Evolutionary conservation across 2,888 invertebrate genomes (phyloP).

Genomic region (Tuta absoluta): DNA sequence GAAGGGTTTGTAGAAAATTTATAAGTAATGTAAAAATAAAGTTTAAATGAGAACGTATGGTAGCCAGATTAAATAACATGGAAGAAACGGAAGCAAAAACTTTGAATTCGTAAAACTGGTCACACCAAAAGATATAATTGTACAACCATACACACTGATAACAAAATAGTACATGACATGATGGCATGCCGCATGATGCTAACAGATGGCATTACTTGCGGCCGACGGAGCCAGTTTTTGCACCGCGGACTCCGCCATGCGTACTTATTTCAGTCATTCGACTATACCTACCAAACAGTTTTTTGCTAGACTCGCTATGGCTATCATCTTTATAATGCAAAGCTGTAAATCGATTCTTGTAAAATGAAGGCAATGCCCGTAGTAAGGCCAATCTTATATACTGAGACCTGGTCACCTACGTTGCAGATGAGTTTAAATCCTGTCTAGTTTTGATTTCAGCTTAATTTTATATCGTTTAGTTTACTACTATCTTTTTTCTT

Average conservation of each 20-base stretch:
- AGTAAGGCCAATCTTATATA: slow-evolving; percentile 52
- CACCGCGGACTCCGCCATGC: slow-evolving; percentile 59
- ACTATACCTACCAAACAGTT: slow-evolving; percentile 58
- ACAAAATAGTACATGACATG: slow-evolving; percentile 6
- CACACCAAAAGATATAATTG: background rate
- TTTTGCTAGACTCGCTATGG: slow-evolving; percentile 53
- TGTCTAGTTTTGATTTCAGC: background rate
- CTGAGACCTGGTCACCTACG: background rate
- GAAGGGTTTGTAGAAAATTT: background rate
- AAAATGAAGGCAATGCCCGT: slow-evolving; percentile 59
- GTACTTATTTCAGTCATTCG: slow-evolving; percentile 70
- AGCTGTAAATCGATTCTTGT: slow-evolving; percentile 62
- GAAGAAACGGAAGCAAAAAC: too few species aligned
- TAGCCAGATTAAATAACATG: too few species aligned
- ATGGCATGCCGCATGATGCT: background rate
- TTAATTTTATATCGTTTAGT: background rate
- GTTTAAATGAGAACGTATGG: too few species aligned
- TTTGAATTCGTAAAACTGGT: background rate
- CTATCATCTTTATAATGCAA: slow-evolving; percentile 64
- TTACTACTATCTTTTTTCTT: background rate
- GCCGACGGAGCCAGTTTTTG: slow-evolving; percentile 58
- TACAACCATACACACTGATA: background rate
- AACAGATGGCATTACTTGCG: slow-evolving; percentile 13
- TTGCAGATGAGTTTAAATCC: background rate
- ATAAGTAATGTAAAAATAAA: background rate